Evolutionary conservation across 2,113 vertebrate genomes (phyloP).

Genomic region (Puntigrus tetrazona): DNA sequence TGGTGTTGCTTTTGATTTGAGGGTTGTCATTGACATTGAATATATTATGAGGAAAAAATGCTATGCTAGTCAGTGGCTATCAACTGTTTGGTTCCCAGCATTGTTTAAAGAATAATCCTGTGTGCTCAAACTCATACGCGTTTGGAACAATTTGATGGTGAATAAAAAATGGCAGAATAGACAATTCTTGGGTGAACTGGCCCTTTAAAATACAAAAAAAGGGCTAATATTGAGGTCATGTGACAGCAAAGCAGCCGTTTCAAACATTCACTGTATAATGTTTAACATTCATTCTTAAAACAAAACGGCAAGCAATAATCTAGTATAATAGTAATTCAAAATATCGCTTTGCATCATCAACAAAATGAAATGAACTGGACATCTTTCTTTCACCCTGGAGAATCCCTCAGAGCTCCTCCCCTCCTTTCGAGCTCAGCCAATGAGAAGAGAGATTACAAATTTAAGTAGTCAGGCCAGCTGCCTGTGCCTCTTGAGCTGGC

Average conservation of each 20-base stretch:
- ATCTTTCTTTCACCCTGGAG: neutral
- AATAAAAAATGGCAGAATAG: neutral
- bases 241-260: neutral
- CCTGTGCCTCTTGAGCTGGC: neutral
- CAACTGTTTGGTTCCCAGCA: neutral
- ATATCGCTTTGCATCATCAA: neutral
- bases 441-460: neutral
- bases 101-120: neutral
- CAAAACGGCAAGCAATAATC: neutral
- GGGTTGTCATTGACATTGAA: neutral
- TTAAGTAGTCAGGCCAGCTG: neutral
- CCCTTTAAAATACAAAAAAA: neutral
- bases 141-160: neutral
- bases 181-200: neutral
- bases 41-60: neutral
- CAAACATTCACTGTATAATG: neutral
- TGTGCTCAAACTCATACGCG: neutral
- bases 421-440: neutral
- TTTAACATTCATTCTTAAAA: neutral
- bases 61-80: neutral
- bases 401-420: neutral
- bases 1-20: neutral
- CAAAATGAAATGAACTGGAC: neutral
- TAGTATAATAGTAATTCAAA: neutral
- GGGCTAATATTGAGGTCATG: neutral